Evolutionary conservation across 1,140 invertebrate genomes (phyloP).

Genomic region (Drosophila gunungcola): DNA sequence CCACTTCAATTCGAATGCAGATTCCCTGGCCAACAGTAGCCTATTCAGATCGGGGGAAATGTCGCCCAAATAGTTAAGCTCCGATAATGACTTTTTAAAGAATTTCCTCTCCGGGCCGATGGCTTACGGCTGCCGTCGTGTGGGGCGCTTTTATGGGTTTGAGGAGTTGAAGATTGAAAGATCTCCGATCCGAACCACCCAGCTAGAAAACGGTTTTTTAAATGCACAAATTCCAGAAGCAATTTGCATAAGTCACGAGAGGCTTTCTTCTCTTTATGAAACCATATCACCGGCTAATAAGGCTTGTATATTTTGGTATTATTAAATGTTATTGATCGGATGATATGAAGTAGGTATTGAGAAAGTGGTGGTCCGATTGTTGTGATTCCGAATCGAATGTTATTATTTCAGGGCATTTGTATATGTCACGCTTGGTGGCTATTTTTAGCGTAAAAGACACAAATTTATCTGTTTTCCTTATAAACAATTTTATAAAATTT

Average conservation of each 20-base stretch:
- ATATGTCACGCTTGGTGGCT: slow-evolving; percentile 6
- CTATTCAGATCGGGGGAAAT: slow-evolving; percentile 50
- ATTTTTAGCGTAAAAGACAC: not conserved
- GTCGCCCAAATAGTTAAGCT: slow-evolving; percentile 68
- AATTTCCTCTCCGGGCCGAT: slow-evolving; percentile 50
- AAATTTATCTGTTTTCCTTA: not conserved
- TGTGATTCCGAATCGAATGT: not conserved
- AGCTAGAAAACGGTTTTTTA: slow-evolving; percentile 61
- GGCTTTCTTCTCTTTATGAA: slow-evolving; percentile 28
- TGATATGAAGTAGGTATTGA: slow-evolving; percentile 8
- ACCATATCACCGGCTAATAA: slow-evolving; percentile 41
- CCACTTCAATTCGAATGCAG: slow-evolving; percentile 79
- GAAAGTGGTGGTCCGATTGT: slow-evolving; percentile 6
- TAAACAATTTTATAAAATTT: too few species aligned
- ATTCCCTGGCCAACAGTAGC: slow-evolving; percentile 62
- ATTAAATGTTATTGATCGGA: slow-evolving; percentile 49
- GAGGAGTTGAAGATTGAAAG: slow-evolving; percentile 4
- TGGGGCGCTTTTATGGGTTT: slow-evolving; percentile 33
- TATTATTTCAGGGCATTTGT: slow-evolving; percentile 11
- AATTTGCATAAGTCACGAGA: slow-evolving; percentile 62
- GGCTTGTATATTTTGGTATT: slow-evolving; percentile 49
- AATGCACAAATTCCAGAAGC: slow-evolving; percentile 37
- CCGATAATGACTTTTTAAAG: slow-evolving; percentile 79
- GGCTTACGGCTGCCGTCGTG: slow-evolving; percentile 64
- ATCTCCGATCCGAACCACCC: slow-evolving; percentile 50